Evolutionary conservation across 2,888 invertebrate genomes (phyloP).

Genomic region (Pimpla rufipes): DNA sequence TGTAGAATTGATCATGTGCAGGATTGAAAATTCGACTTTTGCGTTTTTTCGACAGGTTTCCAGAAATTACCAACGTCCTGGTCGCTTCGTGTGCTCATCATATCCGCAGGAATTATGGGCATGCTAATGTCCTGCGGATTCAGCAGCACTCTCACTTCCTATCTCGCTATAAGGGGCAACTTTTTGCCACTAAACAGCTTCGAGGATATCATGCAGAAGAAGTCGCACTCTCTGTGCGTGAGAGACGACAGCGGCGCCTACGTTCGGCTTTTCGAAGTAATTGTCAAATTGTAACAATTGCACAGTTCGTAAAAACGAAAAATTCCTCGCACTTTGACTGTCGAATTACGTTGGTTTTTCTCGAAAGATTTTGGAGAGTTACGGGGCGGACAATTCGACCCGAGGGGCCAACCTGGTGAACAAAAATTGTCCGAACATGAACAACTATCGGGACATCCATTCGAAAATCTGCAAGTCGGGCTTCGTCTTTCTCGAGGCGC

Average conservation of each 20-base stretch:
- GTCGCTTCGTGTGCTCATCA: slow-evolving; percentile 75
- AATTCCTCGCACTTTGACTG: no score
- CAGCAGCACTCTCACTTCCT: slow-evolving; percentile 82
- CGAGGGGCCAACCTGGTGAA: slow-evolving; percentile 82
- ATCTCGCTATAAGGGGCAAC: slow-evolving; percentile 82
- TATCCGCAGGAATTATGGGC: slow-evolving; percentile 76
- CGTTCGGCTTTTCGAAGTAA: slow-evolving; percentile 77
- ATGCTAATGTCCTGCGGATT: slow-evolving; percentile 77
- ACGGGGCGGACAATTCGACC: slow-evolving; percentile 30
- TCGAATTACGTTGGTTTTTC: not conserved
- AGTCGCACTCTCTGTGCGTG: slow-evolving; percentile 84
- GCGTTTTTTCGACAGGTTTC: slow-evolving; percentile 69
- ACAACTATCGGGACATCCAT: slow-evolving; percentile 75
- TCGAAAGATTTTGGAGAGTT: slow-evolving; percentile 1
- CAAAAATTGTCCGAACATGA: slow-evolving; percentile 82
- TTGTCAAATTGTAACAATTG: not conserved
- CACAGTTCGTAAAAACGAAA: not conserved
- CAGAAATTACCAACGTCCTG: slow-evolving; percentile 74
- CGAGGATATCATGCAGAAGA: slow-evolving; percentile 80
- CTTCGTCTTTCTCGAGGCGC: slow-evolving; percentile 83
- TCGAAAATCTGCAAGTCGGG: slow-evolving; percentile 82
- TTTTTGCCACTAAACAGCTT: slow-evolving; percentile 82
- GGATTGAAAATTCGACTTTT: no score
- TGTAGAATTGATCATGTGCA: no score
- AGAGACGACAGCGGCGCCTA: slow-evolving; percentile 84